Evolutionary conservation across 2,113 vertebrate species (phyloP).

Genomic region (Australoheros scitulus): DNA sequence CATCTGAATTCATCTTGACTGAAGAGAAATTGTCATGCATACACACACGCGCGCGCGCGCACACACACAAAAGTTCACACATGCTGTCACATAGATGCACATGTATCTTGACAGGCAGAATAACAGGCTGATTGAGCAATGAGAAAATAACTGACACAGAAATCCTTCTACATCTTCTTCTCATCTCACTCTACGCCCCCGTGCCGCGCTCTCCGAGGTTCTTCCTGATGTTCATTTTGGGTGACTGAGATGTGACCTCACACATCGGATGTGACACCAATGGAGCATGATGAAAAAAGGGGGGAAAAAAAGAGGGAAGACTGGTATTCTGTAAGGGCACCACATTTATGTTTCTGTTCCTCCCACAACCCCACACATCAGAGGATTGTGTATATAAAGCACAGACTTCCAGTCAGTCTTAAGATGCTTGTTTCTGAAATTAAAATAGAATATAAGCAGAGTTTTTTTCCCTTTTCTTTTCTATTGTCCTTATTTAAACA

Average conservation of each 20-base stretch:
- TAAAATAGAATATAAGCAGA: not conserved
- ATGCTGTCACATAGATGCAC: constrained; percentile 42
- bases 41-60: not conserved
- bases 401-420: not conserved
- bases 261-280: constrained; percentile 45
- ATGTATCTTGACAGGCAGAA: constrained; percentile 65
- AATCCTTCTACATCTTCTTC: constrained; percentile 41
- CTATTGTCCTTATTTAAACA: constrained; percentile 1
- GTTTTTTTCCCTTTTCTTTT: not conserved
- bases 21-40: constrained; percentile 29
- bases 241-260: constrained; percentile 55
- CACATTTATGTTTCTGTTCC: not conserved
- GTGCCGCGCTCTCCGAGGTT: constrained; percentile 22
- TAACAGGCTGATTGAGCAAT: constrained; percentile 72
- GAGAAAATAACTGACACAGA: constrained; percentile 70
- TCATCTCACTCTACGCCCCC: not conserved
- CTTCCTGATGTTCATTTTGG: constrained; percentile 65
- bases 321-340: not conserved
- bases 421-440: not conserved
- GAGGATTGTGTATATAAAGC: not conserved
- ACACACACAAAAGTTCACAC: constrained; percentile 1
- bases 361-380: not conserved
- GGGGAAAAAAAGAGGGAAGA: not conserved
- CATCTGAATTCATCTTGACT: constrained; percentile 47
- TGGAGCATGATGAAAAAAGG: constrained; percentile 2